Conservation (phyloP, 1,140 invertebrate genomes). For the Leptinotarsa undecemlineata region DNA sequence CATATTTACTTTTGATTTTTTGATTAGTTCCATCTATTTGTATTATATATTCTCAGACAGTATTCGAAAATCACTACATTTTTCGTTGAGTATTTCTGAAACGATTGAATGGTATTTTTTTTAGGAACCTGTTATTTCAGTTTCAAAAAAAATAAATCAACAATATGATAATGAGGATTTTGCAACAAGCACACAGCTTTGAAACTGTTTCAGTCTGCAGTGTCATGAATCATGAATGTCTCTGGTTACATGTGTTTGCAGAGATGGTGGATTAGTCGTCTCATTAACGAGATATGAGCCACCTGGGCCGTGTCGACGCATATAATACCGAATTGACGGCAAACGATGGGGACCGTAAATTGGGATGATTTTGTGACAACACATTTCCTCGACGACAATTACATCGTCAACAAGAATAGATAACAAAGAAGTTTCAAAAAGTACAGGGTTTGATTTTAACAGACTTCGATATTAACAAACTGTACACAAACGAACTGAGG, state of each 20-base stretch:
- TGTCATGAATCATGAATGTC: constrained; percentile 13
- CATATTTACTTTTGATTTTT: no score
- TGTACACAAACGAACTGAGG: no score
- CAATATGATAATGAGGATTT: no score
- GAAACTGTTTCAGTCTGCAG: neutral
- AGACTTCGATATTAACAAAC: no score
- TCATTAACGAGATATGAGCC: constrained; percentile 21
- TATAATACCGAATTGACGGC: constrained; percentile 19
- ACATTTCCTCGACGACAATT: constrained; percentile 5
- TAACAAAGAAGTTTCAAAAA: neutral
- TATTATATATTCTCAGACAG: no score
- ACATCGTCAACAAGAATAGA: neutral
- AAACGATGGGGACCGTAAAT: constrained; percentile 17
- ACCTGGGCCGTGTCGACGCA: constrained; percentile 22
- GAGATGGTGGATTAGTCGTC: constrained; percentile 23
- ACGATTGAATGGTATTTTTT: no score
- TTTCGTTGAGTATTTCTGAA: no score
- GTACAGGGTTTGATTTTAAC: neutral
- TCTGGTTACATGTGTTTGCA: constrained; percentile 26
- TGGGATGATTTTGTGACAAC: constrained; percentile 27
- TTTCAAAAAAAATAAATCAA: no score
- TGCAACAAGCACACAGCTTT: no score
- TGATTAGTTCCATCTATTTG: no score
- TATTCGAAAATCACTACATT: no score
- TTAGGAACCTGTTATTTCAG: no score